Base-by-base conservation (phyloP, 1,140 invertebrate genomes). In the Nomia melanderi region DNA sequence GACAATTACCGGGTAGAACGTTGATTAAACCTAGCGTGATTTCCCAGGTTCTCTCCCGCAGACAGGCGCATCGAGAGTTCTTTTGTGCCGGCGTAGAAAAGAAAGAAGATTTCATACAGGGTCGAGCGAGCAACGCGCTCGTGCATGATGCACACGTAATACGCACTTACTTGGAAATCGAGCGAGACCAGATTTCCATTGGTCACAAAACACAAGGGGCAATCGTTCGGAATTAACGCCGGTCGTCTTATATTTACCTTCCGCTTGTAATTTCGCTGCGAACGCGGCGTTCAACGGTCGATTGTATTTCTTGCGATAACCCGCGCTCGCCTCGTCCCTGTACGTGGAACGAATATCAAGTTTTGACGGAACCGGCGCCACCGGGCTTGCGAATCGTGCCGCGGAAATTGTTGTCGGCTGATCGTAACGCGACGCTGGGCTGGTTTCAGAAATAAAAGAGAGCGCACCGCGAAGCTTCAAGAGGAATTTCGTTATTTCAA, bases 221-320 rank as follows among this genome's bases (percentile, higher is more conserved):
- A 78, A 82, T 82, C 79, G 53, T 81, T 74, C 36, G 76, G 53
- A 82, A 83, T 78, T 82, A 83, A 83, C 71, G 50, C 36, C 29
- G 33, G 50, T 25, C 31, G 12, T 27, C 60, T 82, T 54, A 47
- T 66, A 82, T 81, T 81, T 81, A 66, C 29, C 36, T 39, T 66
- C 39, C 47, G 29, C 36, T 31, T 29, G 36, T 44, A 33, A 29
- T 71, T 50, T 53, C 12, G 17, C 12, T 11, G 29, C 39, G 27
- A 57, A 31, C 25, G 11, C 29, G 8, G 20, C 41, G 27, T 39
- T 75, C 59, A 1, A 44, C n/a, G 14, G 65, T 36, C 54, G 4
- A 29, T 7, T 31, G 27, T 50, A 50, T 50, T 50, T 50, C 47
- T 29, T 29, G 54, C 27, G 31, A 57, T 20, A 17, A 44, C 41